phyloP scores from a whole-genome alignment of 2,888 invertebrate genomes.

The Clepsis dumicolana region DNA sequence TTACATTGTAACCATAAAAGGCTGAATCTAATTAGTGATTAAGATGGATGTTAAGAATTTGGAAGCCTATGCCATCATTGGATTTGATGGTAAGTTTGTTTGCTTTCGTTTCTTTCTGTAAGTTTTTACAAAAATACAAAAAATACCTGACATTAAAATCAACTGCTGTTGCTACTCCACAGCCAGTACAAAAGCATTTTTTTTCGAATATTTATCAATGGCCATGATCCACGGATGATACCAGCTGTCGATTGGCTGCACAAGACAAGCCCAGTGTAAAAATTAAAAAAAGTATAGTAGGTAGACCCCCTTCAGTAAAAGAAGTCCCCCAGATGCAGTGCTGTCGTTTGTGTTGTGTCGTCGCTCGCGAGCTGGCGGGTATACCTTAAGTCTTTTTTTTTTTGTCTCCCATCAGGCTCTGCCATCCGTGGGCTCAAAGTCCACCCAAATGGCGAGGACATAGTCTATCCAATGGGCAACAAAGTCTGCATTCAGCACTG shows the following conservation, averaged over 20 bases:
- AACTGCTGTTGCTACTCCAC: too few species aligned
- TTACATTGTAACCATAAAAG: conserved; percentile 33
- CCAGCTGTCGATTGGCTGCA: too few species aligned
- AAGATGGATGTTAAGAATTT: conserved; percentile 86
- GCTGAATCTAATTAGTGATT: conserved; percentile 44
- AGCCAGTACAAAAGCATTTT: too few species aligned
- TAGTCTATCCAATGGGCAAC: conserved; percentile 92
- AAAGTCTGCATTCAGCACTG: conserved; percentile 91
- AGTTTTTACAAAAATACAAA: background rate
- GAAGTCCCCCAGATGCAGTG: too few species aligned
- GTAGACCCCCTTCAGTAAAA: too few species aligned
- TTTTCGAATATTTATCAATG: too few species aligned
- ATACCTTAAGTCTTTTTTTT: conserved; percentile 8
- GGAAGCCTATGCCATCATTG: conserved; percentile 90
- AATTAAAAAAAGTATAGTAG: too few species aligned
- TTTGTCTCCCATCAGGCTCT: conserved; percentile 59
- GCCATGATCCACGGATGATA: too few species aligned
- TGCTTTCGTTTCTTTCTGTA: background rate
- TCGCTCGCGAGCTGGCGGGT: too few species aligned
- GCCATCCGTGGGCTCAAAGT: conserved; percentile 87
- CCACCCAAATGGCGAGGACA: conserved; percentile 90
- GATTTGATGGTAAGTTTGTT: conserved; percentile 90
- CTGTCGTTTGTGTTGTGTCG: too few species aligned
- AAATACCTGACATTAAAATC: too few species aligned
- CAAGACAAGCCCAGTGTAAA: too few species aligned